Evolutionary conservation across 2,113 vertebrate species (phyloP).

Genomic region (Phainopepla nitens): DNA sequence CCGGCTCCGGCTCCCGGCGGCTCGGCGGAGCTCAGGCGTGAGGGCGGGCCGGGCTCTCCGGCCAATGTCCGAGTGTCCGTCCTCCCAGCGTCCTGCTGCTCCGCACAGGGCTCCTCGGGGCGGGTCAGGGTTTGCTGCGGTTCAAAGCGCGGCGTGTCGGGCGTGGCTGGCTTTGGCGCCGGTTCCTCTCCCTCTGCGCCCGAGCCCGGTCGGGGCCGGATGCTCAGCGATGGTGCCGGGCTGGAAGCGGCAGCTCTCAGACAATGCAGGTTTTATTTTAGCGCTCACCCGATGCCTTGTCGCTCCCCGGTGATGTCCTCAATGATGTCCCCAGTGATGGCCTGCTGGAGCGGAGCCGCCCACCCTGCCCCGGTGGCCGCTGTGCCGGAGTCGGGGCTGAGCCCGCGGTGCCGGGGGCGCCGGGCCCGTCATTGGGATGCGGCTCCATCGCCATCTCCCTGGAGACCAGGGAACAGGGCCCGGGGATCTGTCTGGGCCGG

Average conservation of each 20-base stretch:
- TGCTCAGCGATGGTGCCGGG: rapidly evolving
- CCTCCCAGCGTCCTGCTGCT: neutral
- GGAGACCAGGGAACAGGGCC: no score
- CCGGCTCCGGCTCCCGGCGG: no score
- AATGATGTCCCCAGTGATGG: neutral
- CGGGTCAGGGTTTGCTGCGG: neutral
- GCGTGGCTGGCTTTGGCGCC: neutral
- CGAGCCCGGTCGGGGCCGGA: rapidly evolving
- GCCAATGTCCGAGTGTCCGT: rapidly evolving
- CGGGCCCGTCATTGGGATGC: slow-evolving; percentile 43
- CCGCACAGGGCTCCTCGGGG: neutral
- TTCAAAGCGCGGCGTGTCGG: neutral
- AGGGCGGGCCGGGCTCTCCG: rapidly evolving
- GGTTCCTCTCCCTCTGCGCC: neutral
- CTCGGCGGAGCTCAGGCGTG: rapidly evolving
- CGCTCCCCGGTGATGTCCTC: neutral
- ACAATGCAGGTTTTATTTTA: neutral
- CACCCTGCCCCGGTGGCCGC: rapidly evolving
- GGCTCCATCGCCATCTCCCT: slow-evolving; percentile 22
- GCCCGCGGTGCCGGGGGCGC: neutral
- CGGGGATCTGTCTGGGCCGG: neutral
- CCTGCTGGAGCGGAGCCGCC: neutral
- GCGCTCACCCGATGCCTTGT: neutral
- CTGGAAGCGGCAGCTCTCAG: neutral
- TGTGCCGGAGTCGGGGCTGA: neutral